Evolutionary conservation across 2,888 invertebrate species (phyloP).

Genomic region (Cylindroiulus punctatus): DNA sequence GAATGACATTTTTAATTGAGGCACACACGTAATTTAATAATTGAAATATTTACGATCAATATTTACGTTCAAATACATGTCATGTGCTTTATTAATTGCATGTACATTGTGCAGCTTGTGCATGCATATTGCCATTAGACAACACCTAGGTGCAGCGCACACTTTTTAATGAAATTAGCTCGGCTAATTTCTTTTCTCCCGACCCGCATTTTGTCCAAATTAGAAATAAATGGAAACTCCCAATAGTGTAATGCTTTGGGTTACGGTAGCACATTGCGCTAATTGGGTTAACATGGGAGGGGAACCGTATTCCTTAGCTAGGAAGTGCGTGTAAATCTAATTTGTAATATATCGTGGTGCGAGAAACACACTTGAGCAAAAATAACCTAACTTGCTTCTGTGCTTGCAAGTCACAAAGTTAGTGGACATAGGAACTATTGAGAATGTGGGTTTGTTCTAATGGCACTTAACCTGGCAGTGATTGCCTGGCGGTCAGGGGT

Average conservation of each 20-base stretch:
- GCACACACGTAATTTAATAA: no score
- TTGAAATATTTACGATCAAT: no score
- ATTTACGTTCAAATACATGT: no score
- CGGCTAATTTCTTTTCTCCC: slow-evolving; percentile 11
- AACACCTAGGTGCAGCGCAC: background rate
- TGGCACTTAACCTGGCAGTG: no score
- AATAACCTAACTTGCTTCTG: background rate
- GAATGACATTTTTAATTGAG: no score
- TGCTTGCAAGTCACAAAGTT: background rate
- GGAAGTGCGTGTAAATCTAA: background rate
- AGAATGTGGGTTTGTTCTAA: no score
- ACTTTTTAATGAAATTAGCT: slow-evolving; percentile 30
- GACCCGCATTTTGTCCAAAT: background rate
- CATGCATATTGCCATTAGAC: no score
- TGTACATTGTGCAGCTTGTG: no score
- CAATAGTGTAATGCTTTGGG: background rate
- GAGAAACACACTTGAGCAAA: background rate
- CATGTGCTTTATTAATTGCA: no score
- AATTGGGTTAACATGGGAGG: slow-evolving; percentile 7
- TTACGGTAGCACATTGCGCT: background rate
- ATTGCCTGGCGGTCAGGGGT: no score
- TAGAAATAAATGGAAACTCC: slow-evolving; percentile 5
- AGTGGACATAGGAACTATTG: no score
- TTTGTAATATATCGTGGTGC: background rate
- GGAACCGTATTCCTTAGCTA: background rate